Evolutionary conservation across 2,888 invertebrate genomes (phyloP), one percentile per base, ranked within the genome.

Genomic region (Plebejus anna): DNA sequence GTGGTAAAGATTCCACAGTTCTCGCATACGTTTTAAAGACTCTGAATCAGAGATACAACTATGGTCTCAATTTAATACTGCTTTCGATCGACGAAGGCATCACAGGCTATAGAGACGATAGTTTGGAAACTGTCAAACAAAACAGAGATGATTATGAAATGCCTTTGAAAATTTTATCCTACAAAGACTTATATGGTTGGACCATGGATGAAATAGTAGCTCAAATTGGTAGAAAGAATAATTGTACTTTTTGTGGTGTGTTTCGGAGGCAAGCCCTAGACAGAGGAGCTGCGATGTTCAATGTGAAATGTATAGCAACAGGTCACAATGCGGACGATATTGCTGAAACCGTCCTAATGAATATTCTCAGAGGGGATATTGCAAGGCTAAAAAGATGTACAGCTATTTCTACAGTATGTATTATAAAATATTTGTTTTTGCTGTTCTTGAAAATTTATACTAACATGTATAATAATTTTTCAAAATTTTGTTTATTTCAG

Each of bases 71-170:
- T 77, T 93, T 99, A 61, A 95, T 98, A 81, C 94, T 99, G 47
- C 94, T 99, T 61, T 99, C 99, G 0, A 98, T 99, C 80, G 99
- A 99, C 88, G 99, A 99, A 95, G 99, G 99, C 77, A 99, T 99
- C 80, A 98, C 98, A 84, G 97, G 98, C 1, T 98, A 98, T 88
- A 94, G 99, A 81, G 99, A 99, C 89, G 99, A 99, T 88, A 99
- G 99, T 87, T 94, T 99, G 76, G 97, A 99, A 92, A 99, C 99
- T 1, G 99, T 99, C 0, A 98, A 99, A 87, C 96, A 97, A 86
- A 99, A 99, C 87, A 95, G 97, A 77, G 96, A 97, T 83, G 98
- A 99, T 88, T 99, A 99, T 93, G 96, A 96, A 82, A 96, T 99
- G 93, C 97, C 98, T 0, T 92, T 99, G 66, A 98, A 98, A 94